These are phyloP conservation scores for Hirtodrosophila histrioides DNA, from an alignment of 2,888 invertebrate species.

Conservation along the genomic window DNA sequence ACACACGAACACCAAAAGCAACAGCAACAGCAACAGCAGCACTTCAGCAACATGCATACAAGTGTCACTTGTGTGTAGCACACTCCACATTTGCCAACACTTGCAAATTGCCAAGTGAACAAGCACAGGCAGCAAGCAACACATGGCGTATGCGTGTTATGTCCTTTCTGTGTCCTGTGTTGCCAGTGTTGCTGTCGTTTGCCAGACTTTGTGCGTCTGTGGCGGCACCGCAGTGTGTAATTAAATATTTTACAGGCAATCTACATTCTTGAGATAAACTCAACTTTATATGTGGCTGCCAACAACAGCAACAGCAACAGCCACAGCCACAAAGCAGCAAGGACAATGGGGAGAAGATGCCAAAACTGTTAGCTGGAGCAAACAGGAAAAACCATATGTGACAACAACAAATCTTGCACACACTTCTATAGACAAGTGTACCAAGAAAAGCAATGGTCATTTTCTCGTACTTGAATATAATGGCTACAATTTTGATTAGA, in stretches of 20 bases:
- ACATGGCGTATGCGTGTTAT: constrained; percentile 52
- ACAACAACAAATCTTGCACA: constrained; percentile 27
- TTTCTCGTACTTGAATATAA: too few species aligned
- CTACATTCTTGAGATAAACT: constrained; percentile 80
- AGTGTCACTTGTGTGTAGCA: constrained; percentile 79
- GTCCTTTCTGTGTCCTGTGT: constrained; percentile 28
- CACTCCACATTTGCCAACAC: constrained; percentile 68
- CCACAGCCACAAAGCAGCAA: constrained; percentile 26
- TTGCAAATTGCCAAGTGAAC: constrained; percentile 77
- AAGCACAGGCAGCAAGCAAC: constrained; percentile 58
- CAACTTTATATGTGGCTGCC: constrained; percentile 57
- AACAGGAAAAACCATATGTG: constrained; percentile 24
- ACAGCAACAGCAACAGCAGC: constrained; percentile 7
- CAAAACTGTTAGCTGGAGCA: constrained; percentile 30
- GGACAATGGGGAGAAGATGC: constrained; percentile 21
- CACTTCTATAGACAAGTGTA: constrained; percentile 10
- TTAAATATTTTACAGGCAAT: constrained; percentile 82
- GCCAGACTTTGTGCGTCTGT: constrained; percentile 42
- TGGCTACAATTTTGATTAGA: too few species aligned
- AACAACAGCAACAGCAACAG: constrained; percentile 19
- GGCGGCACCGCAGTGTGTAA: constrained; percentile 68
- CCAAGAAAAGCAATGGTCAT: too few species aligned
- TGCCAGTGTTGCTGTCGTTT: constrained; percentile 32
- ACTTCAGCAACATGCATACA: constrained; percentile 62
- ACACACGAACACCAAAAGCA: constrained; percentile 16